phyloP scores from a whole-genome alignment of 1,140 invertebrate genomes.

The Orius laevigatus region DNA sequence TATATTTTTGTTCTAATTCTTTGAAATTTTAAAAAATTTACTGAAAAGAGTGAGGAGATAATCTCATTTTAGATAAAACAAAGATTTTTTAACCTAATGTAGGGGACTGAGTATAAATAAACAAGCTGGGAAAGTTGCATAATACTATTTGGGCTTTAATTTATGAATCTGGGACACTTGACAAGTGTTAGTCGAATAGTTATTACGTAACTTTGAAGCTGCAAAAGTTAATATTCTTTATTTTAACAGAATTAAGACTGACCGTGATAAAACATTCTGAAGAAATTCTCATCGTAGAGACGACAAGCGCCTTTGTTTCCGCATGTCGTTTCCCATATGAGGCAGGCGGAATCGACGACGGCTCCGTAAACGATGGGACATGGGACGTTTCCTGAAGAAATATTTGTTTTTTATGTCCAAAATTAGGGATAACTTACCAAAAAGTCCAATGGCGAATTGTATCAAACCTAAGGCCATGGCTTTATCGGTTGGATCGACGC shows the following conservation, averaged over 20 bases:
- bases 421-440: slow-evolving; percentile 40
- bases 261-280: slow-evolving; percentile 77
- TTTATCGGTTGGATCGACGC: slow-evolving; percentile 80
- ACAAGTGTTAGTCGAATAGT: too few relatives aligned
- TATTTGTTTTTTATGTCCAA: not conserved
- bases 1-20: not conserved
- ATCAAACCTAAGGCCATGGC: slow-evolving; percentile 87
- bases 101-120: not conserved
- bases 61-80: not conserved
- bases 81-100: not conserved
- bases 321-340: slow-evolving; percentile 70
- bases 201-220: not conserved
- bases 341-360: slow-evolving; percentile 78
- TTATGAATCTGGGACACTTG: too few relatives aligned
- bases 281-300: slow-evolving; percentile 66
- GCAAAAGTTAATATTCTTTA: not conserved
- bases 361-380: slow-evolving; percentile 85
- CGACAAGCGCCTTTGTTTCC: slow-evolving; percentile 65
- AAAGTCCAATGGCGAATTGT: slow-evolving; percentile 81
- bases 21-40: not conserved
- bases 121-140: too few relatives aligned
- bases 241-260: slow-evolving; percentile 19
- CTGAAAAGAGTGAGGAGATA: too few relatives aligned
- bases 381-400: slow-evolving; percentile 56
- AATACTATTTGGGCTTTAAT: too few relatives aligned